A percentile compares a stretch with the other conserved stretches of the same genome.
phyloP scores from a whole-genome alignment of 2,888 invertebrate species.

The Hymenopus coronatus region DNA sequence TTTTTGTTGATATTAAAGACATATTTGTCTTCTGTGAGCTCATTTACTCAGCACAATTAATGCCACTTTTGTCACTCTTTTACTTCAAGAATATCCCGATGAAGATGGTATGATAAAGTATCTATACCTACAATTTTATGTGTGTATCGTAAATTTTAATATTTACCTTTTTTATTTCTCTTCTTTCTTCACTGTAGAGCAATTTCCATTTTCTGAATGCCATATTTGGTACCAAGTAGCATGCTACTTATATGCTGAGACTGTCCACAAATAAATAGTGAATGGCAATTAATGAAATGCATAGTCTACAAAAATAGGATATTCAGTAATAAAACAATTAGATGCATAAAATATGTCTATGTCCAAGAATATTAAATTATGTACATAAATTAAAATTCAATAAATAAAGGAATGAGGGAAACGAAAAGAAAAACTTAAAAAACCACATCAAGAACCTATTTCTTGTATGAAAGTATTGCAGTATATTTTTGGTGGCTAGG shows the following conservation, averaged over 20 bases:
- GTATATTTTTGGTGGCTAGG: no score
- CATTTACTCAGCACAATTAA: constrained; percentile 19
- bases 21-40: constrained; percentile 1
- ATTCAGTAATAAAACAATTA: not conserved
- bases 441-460: no score
- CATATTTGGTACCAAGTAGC: constrained; percentile 1
- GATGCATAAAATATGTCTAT: not conserved
- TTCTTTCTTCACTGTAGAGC: constrained; percentile 14
- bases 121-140: constrained; percentile 30
- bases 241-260: not conserved
- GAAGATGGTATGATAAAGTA: constrained; percentile 38
- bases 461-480: no score
- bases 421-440: no score
- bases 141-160: constrained; percentile 24
- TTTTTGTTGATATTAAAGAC: not conserved
- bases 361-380: not conserved
- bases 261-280: not conserved
- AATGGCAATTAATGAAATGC: not conserved
- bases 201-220: constrained; percentile 10
- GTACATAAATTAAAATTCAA: no score
- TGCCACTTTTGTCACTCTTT: constrained; percentile 28
- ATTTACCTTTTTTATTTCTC: constrained; percentile 15
- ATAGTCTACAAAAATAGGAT: not conserved
- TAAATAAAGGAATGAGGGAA: no score
- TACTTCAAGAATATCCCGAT: constrained; percentile 37